Base-by-base conservation (phyloP, 2,113 vertebrate genomes). In the Pelodiscus sinensis region DNA sequence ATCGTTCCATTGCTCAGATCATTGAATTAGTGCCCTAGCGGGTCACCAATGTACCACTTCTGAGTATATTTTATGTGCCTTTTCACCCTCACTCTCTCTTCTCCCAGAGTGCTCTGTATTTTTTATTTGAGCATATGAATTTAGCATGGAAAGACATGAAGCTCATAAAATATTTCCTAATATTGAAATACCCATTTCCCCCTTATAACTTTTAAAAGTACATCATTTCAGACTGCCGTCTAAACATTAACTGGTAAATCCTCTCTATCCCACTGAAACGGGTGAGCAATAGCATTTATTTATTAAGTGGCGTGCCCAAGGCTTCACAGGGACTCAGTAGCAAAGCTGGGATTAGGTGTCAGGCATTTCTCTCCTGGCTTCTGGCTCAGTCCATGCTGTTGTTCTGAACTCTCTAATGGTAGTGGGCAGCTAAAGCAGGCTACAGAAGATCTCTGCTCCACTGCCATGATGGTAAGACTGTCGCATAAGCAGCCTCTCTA, bases 311-410 rank as follows among this genome's bases (percentile, higher is more conserved):
- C 75, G 0, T 16, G 68, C 38, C 83, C 50, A 0, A 9, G 56
- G 90, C 54, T 51, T 14, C 0, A 0, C 1, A 0, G 19, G 38
- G 12, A 2, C 27, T 54, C 81, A 2, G 38, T 1, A 0, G 29
- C 1, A 1, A 10, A 31, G 21, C 82, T 1, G 51, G 38, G 24
- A 50, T 77, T 50, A 13, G 44, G 38, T 25, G 12, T 50, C 38
- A 25, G 71, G 21, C 38, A 50, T 77, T 14, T 77, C 73, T 77
- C 38, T 77, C 24, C 73, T 50, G 27, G 22, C 2, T 4, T 77
- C 2, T 0, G 0, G 1, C 90, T 82, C 86, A 2, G 2, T 4
- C 57, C 80, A 19, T 13, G 56, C 56, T 58, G 35, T 38, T 0
- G 11, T 85, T 55, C 84, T 1, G 3, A 44, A 15, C 60, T 6